Conservation (phyloP, 2,888 invertebrate species). For the Molorchus minor region DNA sequence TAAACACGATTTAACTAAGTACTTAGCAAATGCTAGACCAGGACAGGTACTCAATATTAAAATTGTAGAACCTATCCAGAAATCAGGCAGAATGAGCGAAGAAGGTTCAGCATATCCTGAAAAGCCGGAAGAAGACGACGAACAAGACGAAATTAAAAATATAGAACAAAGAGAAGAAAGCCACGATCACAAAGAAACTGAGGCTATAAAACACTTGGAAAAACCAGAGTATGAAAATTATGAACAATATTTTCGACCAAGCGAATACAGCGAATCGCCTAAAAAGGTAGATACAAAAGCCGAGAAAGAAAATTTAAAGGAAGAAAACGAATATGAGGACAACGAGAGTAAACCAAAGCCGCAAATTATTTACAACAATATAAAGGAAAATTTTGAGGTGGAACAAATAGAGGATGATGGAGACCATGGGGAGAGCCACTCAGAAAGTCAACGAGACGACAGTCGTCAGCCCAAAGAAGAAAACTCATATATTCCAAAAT, state of each 20-base stretch:
- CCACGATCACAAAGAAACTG: conserved; percentile 2
- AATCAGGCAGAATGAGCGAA: conserved; percentile 3
- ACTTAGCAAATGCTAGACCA: conserved; percentile 15
- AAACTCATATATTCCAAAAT: conserved; percentile 15
- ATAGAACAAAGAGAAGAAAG: conserved; percentile 11
- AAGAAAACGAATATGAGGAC: conserved; percentile 8
- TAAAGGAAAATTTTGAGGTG: conserved; percentile 36
- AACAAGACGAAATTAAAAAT: conserved; percentile 19
- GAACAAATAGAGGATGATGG: conserved; percentile 34
- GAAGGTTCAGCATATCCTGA: conserved; percentile 28
- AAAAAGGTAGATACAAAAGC: conserved; percentile 17
- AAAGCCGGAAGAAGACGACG: conserved; percentile 27
- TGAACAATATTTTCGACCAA: conserved; percentile 4
- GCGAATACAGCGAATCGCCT: conserved; percentile 1
- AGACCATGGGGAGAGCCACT: conserved; percentile 25
- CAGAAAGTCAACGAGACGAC: conserved; percentile 26
- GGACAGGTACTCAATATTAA: conserved; percentile 22
- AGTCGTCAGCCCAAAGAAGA: conserved; percentile 29
- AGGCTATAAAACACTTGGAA: conserved; percentile 2
- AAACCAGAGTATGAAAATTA: conserved; percentile 1
- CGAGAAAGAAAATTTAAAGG: conserved; percentile 13
- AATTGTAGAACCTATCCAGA: conserved; percentile 27
- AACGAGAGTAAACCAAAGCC: conserved; percentile 26
- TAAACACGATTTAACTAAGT: conserved; percentile 12
- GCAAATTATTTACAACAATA: conserved; percentile 31